These are phyloP conservation scores for Montipora capitata DNA, from an alignment of 92 coral and sea anemone species.

Conservation along the genomic window DNA sequence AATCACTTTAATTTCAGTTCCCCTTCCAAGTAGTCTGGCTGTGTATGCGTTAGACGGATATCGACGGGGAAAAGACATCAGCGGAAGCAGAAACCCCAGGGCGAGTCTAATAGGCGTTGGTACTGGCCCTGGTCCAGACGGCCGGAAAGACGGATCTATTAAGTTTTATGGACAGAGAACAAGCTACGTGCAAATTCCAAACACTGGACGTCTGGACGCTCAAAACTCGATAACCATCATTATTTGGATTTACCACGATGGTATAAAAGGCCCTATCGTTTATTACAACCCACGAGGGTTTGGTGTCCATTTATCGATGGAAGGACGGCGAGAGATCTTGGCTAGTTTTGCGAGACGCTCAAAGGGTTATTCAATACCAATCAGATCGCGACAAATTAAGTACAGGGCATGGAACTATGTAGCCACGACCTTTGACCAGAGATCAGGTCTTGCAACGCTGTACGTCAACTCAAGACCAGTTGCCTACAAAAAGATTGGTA, in stretches of 20 bases:
- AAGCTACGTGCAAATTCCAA: slow-evolving; percentile 83
- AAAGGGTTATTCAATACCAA: slow-evolving; percentile 25
- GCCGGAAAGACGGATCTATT: slow-evolving; percentile 78
- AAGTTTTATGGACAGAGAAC: slow-evolving; percentile 66
- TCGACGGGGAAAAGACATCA: slow-evolving; percentile 76
- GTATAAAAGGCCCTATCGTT: slow-evolving; percentile 75
- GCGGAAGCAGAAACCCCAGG: slow-evolving; percentile 64
- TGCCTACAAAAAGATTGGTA: slow-evolving; percentile 45
- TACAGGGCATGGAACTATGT: slow-evolving; percentile 68
- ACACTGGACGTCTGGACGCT: slow-evolving; percentile 77
- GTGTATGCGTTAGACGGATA: slow-evolving; percentile 75
- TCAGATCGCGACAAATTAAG: slow-evolving; percentile 52
- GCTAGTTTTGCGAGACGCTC: slow-evolving; percentile 75
- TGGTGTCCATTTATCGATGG: slow-evolving; percentile 81
- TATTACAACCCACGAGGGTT: slow-evolving; percentile 71
- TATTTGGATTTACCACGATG: slow-evolving; percentile 81
- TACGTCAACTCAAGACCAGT: slow-evolving; percentile 45
- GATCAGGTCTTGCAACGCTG: slow-evolving; percentile 54
- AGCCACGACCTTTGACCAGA: slow-evolving; percentile 51
- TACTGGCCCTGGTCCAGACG: slow-evolving; percentile 79
- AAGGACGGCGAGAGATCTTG: slow-evolving; percentile 65
- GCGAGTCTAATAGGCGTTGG: slow-evolving; percentile 67
- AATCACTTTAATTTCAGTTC: slow-evolving; percentile 32
- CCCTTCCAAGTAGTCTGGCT: slow-evolving; percentile 54
- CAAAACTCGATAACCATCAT: slow-evolving; percentile 79